Conservation (phyloP, 2,888 invertebrate species). For the Pandemis corylana region DNA sequence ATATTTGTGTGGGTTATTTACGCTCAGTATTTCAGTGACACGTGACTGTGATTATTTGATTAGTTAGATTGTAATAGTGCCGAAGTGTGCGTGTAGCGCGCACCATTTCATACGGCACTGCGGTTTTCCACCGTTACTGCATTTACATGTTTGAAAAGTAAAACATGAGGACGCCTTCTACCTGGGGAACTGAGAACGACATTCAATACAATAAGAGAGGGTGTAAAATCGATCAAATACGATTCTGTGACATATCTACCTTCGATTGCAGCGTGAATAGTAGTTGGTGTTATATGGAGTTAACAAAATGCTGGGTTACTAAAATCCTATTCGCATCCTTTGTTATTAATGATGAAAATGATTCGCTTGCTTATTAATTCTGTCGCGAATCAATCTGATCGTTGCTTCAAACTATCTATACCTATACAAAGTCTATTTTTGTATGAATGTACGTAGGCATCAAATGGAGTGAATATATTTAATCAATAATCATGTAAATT, state of each 20-base stretch:
- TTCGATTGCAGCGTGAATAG: neutral
- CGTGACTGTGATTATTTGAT: neutral
- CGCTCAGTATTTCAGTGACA: neutral
- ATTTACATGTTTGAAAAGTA: neutral
- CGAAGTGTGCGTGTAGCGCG: too few species aligned
- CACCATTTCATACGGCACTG: neutral
- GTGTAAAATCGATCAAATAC: neutral
- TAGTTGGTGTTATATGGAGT: too few species aligned
- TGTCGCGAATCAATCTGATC: constrained; percentile 8
- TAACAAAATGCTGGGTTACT: neutral
- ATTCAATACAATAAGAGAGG: neutral
- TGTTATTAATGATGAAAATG: neutral
- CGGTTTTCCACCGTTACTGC: neutral
- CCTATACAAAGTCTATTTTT: constrained; percentile 32
- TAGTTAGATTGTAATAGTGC: too few species aligned
- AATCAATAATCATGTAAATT: constrained; percentile 16
- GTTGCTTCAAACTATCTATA: constrained; percentile 25
- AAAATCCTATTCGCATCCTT: neutral
- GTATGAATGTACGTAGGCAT: constrained; percentile 36
- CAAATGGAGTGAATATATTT: constrained; percentile 10
- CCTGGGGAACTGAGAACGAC: neutral
- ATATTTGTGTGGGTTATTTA: neutral
- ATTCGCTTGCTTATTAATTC: neutral
- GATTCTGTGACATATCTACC: neutral
- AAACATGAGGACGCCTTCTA: neutral